A percentile compares a stretch with the other conserved stretches of the same genome.
Evolutionary conservation across 2,797 vertebrate species (phyloP).

Genomic region (Micrastur ruficollis): DNA sequence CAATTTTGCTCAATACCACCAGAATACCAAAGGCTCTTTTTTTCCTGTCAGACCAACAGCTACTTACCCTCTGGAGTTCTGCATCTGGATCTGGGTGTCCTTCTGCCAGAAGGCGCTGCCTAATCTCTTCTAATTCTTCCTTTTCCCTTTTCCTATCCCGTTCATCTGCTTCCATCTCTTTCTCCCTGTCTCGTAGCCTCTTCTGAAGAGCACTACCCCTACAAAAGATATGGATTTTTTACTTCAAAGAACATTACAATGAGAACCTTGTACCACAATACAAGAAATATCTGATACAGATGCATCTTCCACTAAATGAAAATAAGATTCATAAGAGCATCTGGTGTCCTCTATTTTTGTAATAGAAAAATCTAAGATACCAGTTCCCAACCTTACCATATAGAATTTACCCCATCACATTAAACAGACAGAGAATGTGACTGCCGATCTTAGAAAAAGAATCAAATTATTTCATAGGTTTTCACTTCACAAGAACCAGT

Average conservation of each 20-base stretch:
- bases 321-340: neutral
- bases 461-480: neutral
- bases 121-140: constrained; percentile 97
- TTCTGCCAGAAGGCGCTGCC: constrained; percentile 95
- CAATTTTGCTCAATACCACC: neutral
- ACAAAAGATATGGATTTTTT: neutral
- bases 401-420: neutral
- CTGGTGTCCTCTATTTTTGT: neutral
- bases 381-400: neutral
- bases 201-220: constrained; percentile 99
- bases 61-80: constrained; percentile 93
- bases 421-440: neutral
- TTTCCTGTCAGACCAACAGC: neutral
- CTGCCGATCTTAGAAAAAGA: neutral
- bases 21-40: neutral
- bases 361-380: neutral
- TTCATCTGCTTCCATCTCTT: constrained; percentile 97
- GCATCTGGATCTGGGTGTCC: constrained; percentile 98
- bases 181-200: constrained; percentile 93
- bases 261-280: neutral
- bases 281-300: neutral
- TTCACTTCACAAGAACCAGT: neutral
- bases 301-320: neutral
- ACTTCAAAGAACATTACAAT: neutral
- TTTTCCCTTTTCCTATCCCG: constrained; percentile 97